Conservation (phyloP, 1,140 invertebrate genomes). For the Drosophila neocordata region DNA sequence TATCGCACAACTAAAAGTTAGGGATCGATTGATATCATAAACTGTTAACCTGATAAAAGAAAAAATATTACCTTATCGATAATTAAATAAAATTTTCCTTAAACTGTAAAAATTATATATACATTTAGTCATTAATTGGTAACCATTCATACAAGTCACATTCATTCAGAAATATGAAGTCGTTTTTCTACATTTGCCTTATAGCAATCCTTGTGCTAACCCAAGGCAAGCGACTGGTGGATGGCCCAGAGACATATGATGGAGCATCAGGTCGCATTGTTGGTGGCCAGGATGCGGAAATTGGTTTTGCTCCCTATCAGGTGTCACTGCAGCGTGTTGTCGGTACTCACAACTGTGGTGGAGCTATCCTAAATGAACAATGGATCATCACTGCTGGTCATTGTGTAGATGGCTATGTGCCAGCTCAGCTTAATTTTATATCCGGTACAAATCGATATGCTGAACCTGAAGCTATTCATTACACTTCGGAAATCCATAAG, state of each 20-base stretch:
- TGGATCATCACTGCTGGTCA: slow-evolving; percentile 83
- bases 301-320: slow-evolving; percentile 81
- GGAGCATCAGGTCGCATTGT: slow-evolving; percentile 63
- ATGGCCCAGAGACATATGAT: neutral
- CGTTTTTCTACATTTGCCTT: slow-evolving; percentile 33
- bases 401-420: slow-evolving; percentile 54
- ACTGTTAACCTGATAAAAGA: slow-evolving; percentile 29
- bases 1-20: slow-evolving; percentile 17
- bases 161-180: slow-evolving; percentile 28
- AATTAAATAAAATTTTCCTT: slow-evolving; percentile 42
- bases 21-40: slow-evolving; percentile 25
- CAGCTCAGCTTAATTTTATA: slow-evolving; percentile 38
- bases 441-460: slow-evolving; percentile 53
- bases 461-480: slow-evolving; percentile 49
- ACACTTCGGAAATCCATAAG: slow-evolving; percentile 38
- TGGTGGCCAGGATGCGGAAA: slow-evolving; percentile 79
- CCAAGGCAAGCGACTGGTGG: slow-evolving; percentile 29
- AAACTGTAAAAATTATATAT: slow-evolving; percentile 10
- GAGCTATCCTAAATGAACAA: slow-evolving; percentile 78
- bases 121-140: slow-evolving; percentile 24
- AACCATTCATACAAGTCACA: slow-evolving; percentile 24
- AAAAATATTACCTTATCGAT: slow-evolving; percentile 18
- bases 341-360: slow-evolving; percentile 79
- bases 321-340: slow-evolving; percentile 68
- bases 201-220: slow-evolving; percentile 22